Conservation (phyloP, 2,797 vertebrate genomes). For the Coregonus sp. region DNA sequence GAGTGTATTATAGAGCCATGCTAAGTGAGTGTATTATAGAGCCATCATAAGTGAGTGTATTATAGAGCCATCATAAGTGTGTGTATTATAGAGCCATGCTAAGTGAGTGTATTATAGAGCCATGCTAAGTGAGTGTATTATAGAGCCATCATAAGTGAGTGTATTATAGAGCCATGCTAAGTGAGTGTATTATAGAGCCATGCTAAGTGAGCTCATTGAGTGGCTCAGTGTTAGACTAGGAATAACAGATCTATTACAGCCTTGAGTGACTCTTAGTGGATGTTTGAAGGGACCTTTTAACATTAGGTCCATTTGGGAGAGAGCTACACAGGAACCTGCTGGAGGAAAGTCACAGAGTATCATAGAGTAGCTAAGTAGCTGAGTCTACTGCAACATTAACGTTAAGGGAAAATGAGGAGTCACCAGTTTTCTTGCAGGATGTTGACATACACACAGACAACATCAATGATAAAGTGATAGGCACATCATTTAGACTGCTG, state of each 20-base stretch:
- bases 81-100: too few relatives aligned
- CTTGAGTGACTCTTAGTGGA: conserved; percentile 54
- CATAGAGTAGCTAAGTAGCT: conserved; percentile 37
- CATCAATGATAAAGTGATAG: not conserved
- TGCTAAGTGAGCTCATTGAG: conserved; percentile 25
- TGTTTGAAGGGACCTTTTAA: conserved; percentile 66
- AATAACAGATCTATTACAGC: conserved; percentile 12
- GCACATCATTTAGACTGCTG: not conserved
- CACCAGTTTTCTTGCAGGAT: too few relatives aligned
- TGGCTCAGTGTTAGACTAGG: too few relatives aligned
- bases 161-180: too few relatives aligned
- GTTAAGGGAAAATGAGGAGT: too few relatives aligned
- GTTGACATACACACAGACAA: not conserved
- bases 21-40: too few relatives aligned
- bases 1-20: too few relatives aligned
- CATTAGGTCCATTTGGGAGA: conserved; percentile 63
- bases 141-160: too few relatives aligned
- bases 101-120: too few relatives aligned
- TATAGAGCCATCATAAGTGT: too few relatives aligned
- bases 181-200: not conserved
- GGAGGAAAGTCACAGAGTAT: conserved; percentile 38
- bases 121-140: too few relatives aligned
- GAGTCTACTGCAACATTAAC: not conserved
- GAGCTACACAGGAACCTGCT: conserved; percentile 43
- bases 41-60: too few relatives aligned